Percentiles rank a stretch among this genome's conserved stretches.
Conservation (phyloP, 2,797 vertebrate genomes). For the Gymnoscopelus braueri region DNA sequence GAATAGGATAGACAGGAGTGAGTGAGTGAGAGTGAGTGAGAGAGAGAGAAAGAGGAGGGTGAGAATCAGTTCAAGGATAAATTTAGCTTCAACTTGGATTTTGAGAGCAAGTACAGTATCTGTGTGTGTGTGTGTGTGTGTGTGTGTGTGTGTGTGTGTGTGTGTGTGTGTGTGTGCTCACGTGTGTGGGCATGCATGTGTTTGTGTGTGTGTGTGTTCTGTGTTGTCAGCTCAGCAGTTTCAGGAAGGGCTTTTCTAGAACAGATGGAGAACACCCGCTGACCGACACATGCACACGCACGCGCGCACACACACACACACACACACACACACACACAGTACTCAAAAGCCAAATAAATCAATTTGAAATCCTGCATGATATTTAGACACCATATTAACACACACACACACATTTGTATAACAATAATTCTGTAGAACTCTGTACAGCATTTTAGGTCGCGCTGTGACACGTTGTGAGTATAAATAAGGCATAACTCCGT, state of each 20-base stretch:
- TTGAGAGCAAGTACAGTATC: background rate
- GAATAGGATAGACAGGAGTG: too few relatives aligned
- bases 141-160: background rate
- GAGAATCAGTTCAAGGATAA: too few relatives aligned
- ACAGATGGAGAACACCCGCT: conserved; percentile 64
- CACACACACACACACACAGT: background rate
- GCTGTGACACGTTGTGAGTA: too few relatives aligned
- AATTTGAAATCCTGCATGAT: conserved; percentile 7
- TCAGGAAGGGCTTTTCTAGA: conserved; percentile 69
- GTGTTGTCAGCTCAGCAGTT: conserved; percentile 59
- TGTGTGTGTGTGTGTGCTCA: background rate
- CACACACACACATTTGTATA: too few relatives aligned
- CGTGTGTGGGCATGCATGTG: conserved; percentile 16
- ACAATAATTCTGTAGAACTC: too few relatives aligned
- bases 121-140: background rate
- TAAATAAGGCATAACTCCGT: too few relatives aligned
- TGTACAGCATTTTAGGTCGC: too few relatives aligned
- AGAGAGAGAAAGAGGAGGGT: background rate
- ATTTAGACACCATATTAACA: too few relatives aligned
- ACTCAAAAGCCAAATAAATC: conserved; percentile 33
- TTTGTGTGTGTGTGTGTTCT: background rate
- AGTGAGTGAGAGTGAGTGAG: background rate
- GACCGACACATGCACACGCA: background rate
- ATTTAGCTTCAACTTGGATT: too few relatives aligned
- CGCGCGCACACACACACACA: conserved; percentile 21